Evolutionary conservation across 2,797 vertebrate species (phyloP).

Genomic region (Syngnathus acus): DNA sequence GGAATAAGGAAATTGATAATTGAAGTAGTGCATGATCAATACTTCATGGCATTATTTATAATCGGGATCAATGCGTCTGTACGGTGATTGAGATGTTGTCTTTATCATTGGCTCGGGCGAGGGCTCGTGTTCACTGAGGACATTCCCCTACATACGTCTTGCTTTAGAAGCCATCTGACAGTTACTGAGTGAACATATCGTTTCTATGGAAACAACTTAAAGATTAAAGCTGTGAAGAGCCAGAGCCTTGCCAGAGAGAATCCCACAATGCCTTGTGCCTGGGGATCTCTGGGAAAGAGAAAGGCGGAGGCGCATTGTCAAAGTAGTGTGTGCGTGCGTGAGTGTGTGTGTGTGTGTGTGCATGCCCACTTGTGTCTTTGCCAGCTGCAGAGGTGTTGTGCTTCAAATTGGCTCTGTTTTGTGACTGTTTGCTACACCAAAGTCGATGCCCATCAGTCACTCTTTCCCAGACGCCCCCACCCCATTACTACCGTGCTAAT

Average conservation of each 20-base stretch:
- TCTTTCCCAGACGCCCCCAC: background rate
- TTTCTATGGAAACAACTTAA: conserved; percentile 80
- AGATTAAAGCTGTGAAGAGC: conserved; percentile 70
- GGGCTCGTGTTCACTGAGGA: conserved; percentile 30
- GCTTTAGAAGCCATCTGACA: conserved; percentile 46
- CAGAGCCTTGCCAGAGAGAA: conserved; percentile 60
- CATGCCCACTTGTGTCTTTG: conserved; percentile 15
- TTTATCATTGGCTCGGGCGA: conserved; percentile 21
- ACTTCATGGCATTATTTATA: conserved; percentile 30
- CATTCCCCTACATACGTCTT: conserved; percentile 33
- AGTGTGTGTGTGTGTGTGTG: conserved; percentile 11
- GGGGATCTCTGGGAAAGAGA: conserved; percentile 55
- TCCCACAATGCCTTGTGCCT: conserved; percentile 62
- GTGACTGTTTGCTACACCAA: conserved; percentile 38
- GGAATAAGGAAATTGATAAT: conserved; percentile 3
- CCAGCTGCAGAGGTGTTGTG: conserved; percentile 23
- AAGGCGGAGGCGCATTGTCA: conserved; percentile 29
- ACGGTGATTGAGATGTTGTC: conserved; percentile 31
- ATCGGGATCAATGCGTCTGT: conserved; percentile 33
- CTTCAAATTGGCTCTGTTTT: conserved; percentile 37
- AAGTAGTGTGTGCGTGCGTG: conserved; percentile 8
- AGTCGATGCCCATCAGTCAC: conserved; percentile 23
- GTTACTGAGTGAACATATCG: conserved; percentile 54
- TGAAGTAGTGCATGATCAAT: conserved; percentile 14
- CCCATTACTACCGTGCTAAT: background rate